Conservation (phyloP, 2,113 vertebrate genomes). For the Gymnorhina tibicen region DNA sequence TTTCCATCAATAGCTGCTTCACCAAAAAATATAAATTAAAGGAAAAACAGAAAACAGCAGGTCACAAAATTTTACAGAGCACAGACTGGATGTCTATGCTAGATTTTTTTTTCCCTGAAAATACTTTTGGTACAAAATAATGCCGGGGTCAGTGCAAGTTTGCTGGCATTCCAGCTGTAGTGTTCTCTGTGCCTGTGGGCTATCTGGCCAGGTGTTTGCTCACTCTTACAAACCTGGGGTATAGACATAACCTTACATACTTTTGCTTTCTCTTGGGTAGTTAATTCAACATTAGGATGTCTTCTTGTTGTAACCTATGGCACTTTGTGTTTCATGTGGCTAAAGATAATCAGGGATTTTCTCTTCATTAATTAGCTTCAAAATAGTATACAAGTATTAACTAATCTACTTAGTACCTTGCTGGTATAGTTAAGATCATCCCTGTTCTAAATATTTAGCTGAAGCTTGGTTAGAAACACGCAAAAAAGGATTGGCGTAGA, state of each 20-base stretch:
- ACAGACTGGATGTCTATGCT: rapidly evolving
- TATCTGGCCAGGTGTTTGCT: not conserved
- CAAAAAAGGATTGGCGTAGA: not conserved
- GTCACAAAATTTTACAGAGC: not conserved
- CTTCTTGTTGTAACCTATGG: not conserved
- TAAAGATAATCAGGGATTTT: not conserved
- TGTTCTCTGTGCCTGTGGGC: not conserved
- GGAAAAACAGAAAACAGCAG: not conserved
- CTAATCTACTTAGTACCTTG: not conserved
- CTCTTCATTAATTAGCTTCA: not conserved
- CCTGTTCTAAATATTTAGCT: not conserved
- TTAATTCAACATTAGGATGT: not conserved
- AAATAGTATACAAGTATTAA: not conserved
- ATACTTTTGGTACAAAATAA: not conserved
- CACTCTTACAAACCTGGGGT: not conserved
- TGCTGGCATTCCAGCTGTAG: not conserved
- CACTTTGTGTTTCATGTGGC: not conserved
- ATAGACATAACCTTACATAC: not conserved
- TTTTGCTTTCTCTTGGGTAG: not conserved
- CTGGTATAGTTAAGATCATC: not conserved
- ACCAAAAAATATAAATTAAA: not conserved
- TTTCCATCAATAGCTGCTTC: not conserved
- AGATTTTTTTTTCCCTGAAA: not conserved
- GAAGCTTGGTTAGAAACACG: not conserved
- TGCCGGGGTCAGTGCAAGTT: not conserved